These are phyloP conservation scores for Malachius bipustulatus DNA, from an alignment of 2,888 invertebrate genomes.

Conservation along the genomic window DNA sequence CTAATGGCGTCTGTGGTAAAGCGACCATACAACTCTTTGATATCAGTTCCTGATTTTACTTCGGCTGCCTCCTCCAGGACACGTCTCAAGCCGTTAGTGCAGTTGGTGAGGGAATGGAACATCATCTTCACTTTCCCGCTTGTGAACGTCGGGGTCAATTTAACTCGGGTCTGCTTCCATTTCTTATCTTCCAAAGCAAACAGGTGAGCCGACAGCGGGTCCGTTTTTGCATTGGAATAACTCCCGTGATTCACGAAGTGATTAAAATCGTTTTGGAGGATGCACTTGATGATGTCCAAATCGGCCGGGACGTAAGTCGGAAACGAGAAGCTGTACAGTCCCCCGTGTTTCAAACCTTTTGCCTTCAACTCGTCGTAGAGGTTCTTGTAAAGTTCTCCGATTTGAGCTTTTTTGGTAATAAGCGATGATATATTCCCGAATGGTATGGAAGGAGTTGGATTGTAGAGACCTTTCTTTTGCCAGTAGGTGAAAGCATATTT, in stretches of 20 bases:
- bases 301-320: slow-evolving; percentile 25
- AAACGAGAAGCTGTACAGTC: slow-evolving; percentile 33
- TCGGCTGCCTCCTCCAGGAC: slow-evolving; percentile 14
- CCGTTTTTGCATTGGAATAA: slow-evolving; percentile 20
- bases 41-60: slow-evolving; percentile 17
- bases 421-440: slow-evolving; percentile 21
- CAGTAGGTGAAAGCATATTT: slow-evolving; percentile 19
- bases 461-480: slow-evolving; percentile 20
- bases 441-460: slow-evolving; percentile 19
- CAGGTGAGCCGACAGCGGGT: slow-evolving; percentile 35
- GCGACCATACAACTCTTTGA: slow-evolving; percentile 27
- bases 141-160: slow-evolving; percentile 25
- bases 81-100: slow-evolving; percentile 32
- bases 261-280: slow-evolving; percentile 46
- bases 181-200: slow-evolving; percentile 34
- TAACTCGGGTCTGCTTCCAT: slow-evolving; percentile 32
- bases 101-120: slow-evolving; percentile 28
- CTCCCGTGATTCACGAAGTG: slow-evolving; percentile 24
- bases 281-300: slow-evolving; percentile 29
- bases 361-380: slow-evolving; percentile 14
- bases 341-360: slow-evolving; percentile 22
- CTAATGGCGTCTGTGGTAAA: slow-evolving; percentile 43
- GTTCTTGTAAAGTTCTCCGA: slow-evolving; percentile 7
- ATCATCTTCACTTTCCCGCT: slow-evolving; percentile 32
- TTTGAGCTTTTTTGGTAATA: slow-evolving; percentile 11